Evolutionary conservation across 2,113 vertebrate species (phyloP), one percentile per base, ranked within the genome.

Genomic region (Hypanus sabinus): DNA sequence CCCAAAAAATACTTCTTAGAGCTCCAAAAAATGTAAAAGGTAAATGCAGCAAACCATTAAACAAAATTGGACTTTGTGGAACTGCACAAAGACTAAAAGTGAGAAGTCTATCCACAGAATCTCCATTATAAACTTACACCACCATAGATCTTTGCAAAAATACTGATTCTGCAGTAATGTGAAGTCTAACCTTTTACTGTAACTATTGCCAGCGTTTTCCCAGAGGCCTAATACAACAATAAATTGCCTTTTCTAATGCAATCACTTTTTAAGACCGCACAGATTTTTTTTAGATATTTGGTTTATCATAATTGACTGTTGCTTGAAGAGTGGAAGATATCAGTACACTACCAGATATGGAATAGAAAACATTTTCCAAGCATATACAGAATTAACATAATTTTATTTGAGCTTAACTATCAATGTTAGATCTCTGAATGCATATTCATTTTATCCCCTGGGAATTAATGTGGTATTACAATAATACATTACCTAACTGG

Each of bases 271-370:
- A 27, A 93, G 55, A 73, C 70, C 5, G 20, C 91, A 93, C 91
- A 93, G 38, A 75, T 10, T 46, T 70, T 2, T 73, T 24, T 93
- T 55, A 2, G 38, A 27, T 24, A 71, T 93, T 75, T 93, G 38
- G 36, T 93, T 93, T 93, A 30, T 3, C 20, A 16, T 55, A 93
- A 75, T 93, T 93, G 91, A 73, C 70, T 93, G 65, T 46, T 93
- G 65, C 38, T 70, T 73, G 70, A 70, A 73, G 33, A 24, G 22
- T 22, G 70, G 36, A 38, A 5, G 91, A 38, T 36, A 46, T 38
- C 65, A 38, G 88, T 38, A 38, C 33, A 73, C 65, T 33, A 12
- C 7, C n/a, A n/a, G 55, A 88, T 33, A 62, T 14, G 62, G 6
- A 90, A 68, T 16, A 33, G 30, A 90, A 90, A 65, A 90, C 27